Evolutionary conservation across 2,113 vertebrate genomes (phyloP).

Genomic region (Podocnemis expansa): DNA sequence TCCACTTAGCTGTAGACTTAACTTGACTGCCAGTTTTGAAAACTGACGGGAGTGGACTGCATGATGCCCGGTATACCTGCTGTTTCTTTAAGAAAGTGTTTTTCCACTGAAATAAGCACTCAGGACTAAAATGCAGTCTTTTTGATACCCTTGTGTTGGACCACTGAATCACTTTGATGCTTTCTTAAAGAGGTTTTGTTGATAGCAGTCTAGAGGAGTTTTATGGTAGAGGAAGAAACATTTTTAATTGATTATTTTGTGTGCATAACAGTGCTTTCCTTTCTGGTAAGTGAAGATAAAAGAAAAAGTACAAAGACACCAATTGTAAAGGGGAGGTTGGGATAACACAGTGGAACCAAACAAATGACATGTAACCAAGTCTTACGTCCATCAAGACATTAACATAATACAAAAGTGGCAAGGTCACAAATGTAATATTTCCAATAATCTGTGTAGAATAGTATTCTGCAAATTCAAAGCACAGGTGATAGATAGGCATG

Average conservation of each 20-base stretch:
- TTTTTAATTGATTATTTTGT: accelerated
- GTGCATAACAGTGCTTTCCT: accelerated
- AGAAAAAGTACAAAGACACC: background rate
- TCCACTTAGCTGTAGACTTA: background rate
- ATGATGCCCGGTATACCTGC: background rate
- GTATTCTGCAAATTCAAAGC: conserved; percentile 10
- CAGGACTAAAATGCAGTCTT: background rate
- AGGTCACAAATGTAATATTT: conserved; percentile 26
- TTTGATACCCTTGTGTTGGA: background rate
- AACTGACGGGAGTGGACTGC: background rate
- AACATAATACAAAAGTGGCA: conserved; percentile 6
- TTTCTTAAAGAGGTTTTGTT: conserved; percentile 21
- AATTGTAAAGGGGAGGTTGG: conserved; percentile 2
- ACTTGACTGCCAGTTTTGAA: conserved; percentile 4
- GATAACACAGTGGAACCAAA: background rate
- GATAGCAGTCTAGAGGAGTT: background rate
- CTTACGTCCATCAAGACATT: background rate
- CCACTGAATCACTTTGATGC: background rate
- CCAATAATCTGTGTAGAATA: conserved; percentile 8
- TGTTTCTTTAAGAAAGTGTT: conserved; percentile 1
- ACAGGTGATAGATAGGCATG: background rate
- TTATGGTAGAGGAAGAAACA: background rate
- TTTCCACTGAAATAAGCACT: background rate
- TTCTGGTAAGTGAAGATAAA: background rate
- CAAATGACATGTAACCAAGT: background rate